Evolutionary conservation across 2,113 vertebrate genomes (phyloP).

Genomic region (Laterallus jamaicensis): DNA sequence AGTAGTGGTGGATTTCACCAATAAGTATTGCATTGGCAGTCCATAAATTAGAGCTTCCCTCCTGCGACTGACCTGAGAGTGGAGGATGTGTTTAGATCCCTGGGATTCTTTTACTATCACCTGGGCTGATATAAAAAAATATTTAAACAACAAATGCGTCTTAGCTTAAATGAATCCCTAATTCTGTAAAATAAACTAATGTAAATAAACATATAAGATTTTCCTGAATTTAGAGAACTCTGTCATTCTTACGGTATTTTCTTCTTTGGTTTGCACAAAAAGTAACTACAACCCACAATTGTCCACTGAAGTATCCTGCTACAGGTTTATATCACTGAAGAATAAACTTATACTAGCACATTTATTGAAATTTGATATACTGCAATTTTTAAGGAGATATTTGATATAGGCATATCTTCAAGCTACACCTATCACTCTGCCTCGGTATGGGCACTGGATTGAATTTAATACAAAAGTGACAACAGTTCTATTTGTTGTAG

Average conservation of each 20-base stretch:
- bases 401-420: not conserved
- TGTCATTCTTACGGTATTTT: not conserved
- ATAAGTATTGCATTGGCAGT: not conserved
- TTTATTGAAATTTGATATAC: not conserved
- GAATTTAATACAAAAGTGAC: not conserved
- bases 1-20: not conserved
- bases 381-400: not conserved
- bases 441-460: not conserved
- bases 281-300: not conserved
- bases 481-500: not conserved
- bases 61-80: not conserved
- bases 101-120: not conserved
- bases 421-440: not conserved
- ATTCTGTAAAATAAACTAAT: not conserved
- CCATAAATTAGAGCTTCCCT: not conserved
- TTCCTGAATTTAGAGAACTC: not conserved
- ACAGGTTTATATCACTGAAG: not conserved
- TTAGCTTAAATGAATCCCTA: not conserved
- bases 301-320: not conserved
- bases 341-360: not conserved
- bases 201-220: not conserved
- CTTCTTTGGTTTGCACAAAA: not conserved
- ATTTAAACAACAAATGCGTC: not conserved
- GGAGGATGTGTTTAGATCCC: not conserved
- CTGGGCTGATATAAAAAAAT: not conserved